Conservation (phyloP, 2,888 invertebrate genomes). For the Masnerella sp. region DNA sequence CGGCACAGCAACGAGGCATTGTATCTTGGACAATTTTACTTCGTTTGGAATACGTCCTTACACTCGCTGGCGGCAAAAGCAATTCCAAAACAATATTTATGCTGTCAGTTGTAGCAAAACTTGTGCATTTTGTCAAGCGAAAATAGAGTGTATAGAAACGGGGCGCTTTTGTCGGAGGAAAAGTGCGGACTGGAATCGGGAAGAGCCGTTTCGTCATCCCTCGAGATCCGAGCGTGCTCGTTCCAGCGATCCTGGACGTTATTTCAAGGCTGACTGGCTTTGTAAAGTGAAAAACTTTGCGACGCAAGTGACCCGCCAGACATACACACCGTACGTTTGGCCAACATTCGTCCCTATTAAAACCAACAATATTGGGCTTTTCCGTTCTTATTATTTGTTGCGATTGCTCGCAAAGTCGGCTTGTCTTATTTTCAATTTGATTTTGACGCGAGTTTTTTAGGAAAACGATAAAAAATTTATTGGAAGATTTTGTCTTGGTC, state of each 20-base stretch:
- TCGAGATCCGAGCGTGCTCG: slow-evolving; percentile 53
- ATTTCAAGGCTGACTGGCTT: slow-evolving; percentile 72
- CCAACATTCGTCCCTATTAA: slow-evolving; percentile 63
- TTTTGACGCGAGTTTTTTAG: too few species aligned
- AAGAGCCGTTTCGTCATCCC: slow-evolving; percentile 40
- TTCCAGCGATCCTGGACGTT: slow-evolving; percentile 60
- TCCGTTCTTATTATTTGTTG: slow-evolving; percentile 6
- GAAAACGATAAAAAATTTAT: too few species aligned
- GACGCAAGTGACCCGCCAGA: slow-evolving; percentile 32
- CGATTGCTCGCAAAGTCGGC: too few species aligned
- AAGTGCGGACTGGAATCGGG: slow-evolving; percentile 26
- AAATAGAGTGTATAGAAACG: slow-evolving; percentile 41
- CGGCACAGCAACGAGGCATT: slow-evolving; percentile 6
- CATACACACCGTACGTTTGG: slow-evolving; percentile 32
- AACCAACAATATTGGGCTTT: slow-evolving; percentile 38
- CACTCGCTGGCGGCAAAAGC: slow-evolving; percentile 17
- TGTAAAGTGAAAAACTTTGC: slow-evolving; percentile 72
- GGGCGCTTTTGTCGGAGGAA: slow-evolving; percentile 36
- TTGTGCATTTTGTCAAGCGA: slow-evolving; percentile 46
- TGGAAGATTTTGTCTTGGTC: too few species aligned
- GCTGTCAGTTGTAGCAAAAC: slow-evolving; percentile 34
- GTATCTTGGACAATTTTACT: slow-evolving; percentile 17
- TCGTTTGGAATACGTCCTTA: slow-evolving; percentile 16
- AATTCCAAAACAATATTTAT: slow-evolving; percentile 41
- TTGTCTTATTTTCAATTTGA: too few species aligned